Evolutionary conservation across 2,888 invertebrate species (phyloP).

Genomic region (Athetis lepigone): DNA sequence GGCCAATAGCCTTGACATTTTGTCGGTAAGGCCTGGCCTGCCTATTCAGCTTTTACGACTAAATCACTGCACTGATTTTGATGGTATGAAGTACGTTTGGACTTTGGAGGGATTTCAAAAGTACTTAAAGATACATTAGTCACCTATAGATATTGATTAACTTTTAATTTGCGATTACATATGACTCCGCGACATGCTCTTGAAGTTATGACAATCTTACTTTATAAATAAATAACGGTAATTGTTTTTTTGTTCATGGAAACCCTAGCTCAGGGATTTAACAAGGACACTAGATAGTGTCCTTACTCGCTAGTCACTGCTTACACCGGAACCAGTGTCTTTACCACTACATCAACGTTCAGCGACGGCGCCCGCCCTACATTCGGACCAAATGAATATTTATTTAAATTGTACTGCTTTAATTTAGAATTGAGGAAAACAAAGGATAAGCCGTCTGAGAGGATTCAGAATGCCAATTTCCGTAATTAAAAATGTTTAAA

Average conservation of each 20-base stretch:
- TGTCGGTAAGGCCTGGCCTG: no score
- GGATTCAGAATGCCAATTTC: not conserved
- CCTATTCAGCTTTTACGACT: no score
- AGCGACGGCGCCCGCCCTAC: slow-evolving; percentile 26
- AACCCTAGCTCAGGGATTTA: slow-evolving; percentile 34
- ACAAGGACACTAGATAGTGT: slow-evolving; percentile 42
- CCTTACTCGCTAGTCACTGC: slow-evolving; percentile 37
- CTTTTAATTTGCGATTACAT: no score
- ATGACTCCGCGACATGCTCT: no score
- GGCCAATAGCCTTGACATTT: no score
- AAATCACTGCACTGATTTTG: no score
- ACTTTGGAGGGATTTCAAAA: no score
- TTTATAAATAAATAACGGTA: not conserved
- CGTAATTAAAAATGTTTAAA: not conserved
- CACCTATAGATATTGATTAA: no score
- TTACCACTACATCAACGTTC: slow-evolving; percentile 9
- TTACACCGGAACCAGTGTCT: slow-evolving; percentile 17
- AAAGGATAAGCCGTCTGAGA: not conserved
- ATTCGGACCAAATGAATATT: slow-evolving; percentile 43
- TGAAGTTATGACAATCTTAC: no score
- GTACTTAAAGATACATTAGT: no score
- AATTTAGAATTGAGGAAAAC: slow-evolving; percentile 15
- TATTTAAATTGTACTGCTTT: slow-evolving; percentile 38
- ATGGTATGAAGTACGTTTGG: no score
- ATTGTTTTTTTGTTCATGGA: not conserved